A percentile compares a stretch with the other conserved stretches of the same genome.
phyloP scores from a whole-genome alignment of 2,888 invertebrate species.

The Auanema freiburgensis region DNA sequence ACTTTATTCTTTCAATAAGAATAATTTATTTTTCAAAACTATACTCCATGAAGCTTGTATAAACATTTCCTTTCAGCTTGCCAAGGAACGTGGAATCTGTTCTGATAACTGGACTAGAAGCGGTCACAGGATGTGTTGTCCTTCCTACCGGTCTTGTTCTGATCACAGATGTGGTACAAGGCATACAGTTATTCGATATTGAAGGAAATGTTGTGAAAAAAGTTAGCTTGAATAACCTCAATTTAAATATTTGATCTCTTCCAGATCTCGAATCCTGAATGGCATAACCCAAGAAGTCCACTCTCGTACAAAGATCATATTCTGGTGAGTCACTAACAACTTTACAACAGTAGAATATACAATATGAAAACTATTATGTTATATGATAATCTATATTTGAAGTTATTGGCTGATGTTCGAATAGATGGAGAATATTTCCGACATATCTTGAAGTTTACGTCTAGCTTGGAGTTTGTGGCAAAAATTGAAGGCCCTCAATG shows the following conservation, averaged over 20 bases:
- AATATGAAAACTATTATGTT: not conserved
- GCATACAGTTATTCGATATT: slow-evolving; percentile 37
- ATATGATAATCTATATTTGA: not conserved
- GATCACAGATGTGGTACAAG: slow-evolving; percentile 34
- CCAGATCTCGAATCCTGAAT: slow-evolving; percentile 30
- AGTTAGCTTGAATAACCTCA: slow-evolving; percentile 8
- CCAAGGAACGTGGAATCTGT: slow-evolving; percentile 43
- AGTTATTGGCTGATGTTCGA: not conserved
- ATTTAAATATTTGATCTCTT: not conserved
- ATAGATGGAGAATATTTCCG: slow-evolving; percentile 33
- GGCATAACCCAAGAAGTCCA: slow-evolving; percentile 31
- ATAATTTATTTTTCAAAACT: too few species aligned
- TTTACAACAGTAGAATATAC: slow-evolving; percentile 4
- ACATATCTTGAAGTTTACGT: slow-evolving; percentile 36
- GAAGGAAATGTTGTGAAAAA: slow-evolving; percentile 30
- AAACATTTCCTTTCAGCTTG: slow-evolving; percentile 18
- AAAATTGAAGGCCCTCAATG: slow-evolving; percentile 45
- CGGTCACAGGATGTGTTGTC: slow-evolving; percentile 36
- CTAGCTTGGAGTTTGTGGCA: slow-evolving; percentile 39
- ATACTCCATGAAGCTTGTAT: not conserved
- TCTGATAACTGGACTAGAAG: slow-evolving; percentile 30
- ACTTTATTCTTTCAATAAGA: too few species aligned
- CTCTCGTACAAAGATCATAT: slow-evolving; percentile 41
- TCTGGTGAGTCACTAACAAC: slow-evolving; percentile 23
- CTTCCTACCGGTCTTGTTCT: slow-evolving; percentile 35